Evolutionary conservation across 92 coral and sea anemone genomes (phyloP).

Genomic region (Anthopleura xanthogrammica): DNA sequence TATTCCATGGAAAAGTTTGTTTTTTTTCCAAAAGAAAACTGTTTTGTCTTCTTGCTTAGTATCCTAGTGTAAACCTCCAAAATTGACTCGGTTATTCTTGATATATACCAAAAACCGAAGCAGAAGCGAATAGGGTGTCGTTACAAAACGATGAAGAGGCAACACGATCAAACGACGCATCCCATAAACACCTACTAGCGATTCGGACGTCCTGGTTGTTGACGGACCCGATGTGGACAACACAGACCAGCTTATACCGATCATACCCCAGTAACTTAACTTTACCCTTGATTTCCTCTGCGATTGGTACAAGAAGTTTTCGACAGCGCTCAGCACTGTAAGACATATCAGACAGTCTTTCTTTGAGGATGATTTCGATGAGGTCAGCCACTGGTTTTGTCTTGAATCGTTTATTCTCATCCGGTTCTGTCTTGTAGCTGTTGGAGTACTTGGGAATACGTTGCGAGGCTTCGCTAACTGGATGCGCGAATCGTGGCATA

Average conservation of each 20-base stretch:
- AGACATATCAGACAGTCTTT: slow-evolving; percentile 50
- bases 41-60: background rate
- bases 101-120: slow-evolving; percentile 87
- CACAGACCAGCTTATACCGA: slow-evolving; percentile 87
- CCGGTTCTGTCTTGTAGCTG: slow-evolving; percentile 80
- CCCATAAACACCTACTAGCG: slow-evolving; percentile 97
- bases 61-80: background rate
- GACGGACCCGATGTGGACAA: slow-evolving; percentile 78
- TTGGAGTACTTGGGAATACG: slow-evolving; percentile 58
- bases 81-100: slow-evolving; percentile 45
- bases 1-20: too few species aligned
- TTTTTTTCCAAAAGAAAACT: background rate
- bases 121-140: slow-evolving; percentile 74
- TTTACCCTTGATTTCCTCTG: slow-evolving; percentile 78
- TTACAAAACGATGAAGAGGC: slow-evolving; percentile 80
- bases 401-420: slow-evolving; percentile 59
- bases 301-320: slow-evolving; percentile 53
- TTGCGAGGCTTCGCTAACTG: slow-evolving; percentile 21
- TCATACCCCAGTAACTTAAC: slow-evolving; percentile 85
- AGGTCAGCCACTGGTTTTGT: slow-evolving; percentile 67
- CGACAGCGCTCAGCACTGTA: slow-evolving; percentile 76
- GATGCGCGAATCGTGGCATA: slow-evolving; percentile 31
- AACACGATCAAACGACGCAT: slow-evolving; percentile 63
- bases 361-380: slow-evolving; percentile 58
- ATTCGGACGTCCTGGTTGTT: slow-evolving; percentile 76